Evolutionary conservation across 2,888 invertebrate species (phyloP).

Genomic region (Pandemis cinnamomeana): DNA sequence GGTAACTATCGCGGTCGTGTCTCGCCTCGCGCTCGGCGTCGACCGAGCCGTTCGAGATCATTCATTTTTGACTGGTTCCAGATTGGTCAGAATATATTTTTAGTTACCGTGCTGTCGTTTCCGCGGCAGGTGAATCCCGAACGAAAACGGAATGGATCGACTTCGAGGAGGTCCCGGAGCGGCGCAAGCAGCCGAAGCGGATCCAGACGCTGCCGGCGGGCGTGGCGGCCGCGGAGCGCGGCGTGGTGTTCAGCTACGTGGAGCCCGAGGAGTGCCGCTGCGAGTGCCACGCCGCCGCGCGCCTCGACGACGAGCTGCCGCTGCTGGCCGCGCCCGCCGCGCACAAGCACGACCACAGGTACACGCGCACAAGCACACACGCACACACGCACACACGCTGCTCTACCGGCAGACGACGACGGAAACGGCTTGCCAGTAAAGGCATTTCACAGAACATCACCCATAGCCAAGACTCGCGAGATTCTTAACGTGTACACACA

Average conservation of each 20-base stretch:
- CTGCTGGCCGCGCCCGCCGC: constrained; percentile 22
- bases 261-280: constrained; percentile 95
- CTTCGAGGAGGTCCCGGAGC: constrained; percentile 94
- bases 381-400: too few relatives aligned
- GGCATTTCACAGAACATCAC: too few relatives aligned
- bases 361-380: too few relatives aligned
- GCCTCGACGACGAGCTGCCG: constrained; percentile 41
- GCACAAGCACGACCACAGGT: not conserved
- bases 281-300: constrained; percentile 90
- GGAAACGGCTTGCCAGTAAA: too few relatives aligned
- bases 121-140: constrained; percentile 56
- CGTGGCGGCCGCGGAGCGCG: constrained; percentile 67
- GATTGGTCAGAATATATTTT: too few relatives aligned
- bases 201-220: constrained; percentile 91
- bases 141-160: constrained; percentile 89
- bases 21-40: too few relatives aligned
- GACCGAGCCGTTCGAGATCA: too few relatives aligned
- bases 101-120: not conserved
- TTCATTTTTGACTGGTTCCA: too few relatives aligned
- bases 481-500: too few relatives aligned
- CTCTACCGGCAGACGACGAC: too few relatives aligned
- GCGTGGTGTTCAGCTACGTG: constrained; percentile 88
- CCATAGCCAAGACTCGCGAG: too few relatives aligned
- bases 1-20: constrained; percentile 48
- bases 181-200: constrained; percentile 91